Percentiles rank a stretch among this genome's conserved stretches.
These are phyloP conservation scores for Gnathonemus longibarbis DNA, from an alignment of 2,113 vertebrate genomes.

Conservation along the genomic window DNA sequence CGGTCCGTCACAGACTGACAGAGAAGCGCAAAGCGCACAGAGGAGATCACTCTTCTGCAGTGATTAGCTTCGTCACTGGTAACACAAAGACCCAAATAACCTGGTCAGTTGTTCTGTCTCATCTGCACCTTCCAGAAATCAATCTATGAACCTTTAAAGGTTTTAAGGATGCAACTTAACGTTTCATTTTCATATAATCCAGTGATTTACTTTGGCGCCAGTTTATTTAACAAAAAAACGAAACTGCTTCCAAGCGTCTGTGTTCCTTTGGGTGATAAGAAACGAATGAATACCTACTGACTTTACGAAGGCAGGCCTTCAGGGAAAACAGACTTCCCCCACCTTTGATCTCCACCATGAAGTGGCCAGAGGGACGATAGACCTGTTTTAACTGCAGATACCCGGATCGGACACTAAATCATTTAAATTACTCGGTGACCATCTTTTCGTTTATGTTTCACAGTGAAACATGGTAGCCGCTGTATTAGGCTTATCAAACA, in stretches of 20 bases:
- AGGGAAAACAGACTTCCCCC: not conserved
- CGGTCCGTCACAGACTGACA: not conserved
- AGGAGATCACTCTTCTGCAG: not conserved
- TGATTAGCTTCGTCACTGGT: not conserved
- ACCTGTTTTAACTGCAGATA: constrained; percentile 25
- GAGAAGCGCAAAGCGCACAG: not conserved
- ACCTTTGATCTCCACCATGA: constrained; percentile 14
- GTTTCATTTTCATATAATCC: not conserved
- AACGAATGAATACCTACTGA: not conserved
- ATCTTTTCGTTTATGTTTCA: not conserved
- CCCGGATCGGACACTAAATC: constrained; percentile 22
- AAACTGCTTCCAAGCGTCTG: not conserved
- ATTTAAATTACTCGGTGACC: not conserved
- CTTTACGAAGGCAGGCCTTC: not conserved
- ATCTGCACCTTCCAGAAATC: not conserved
- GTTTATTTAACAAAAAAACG: not conserved
- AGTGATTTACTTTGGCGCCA: not conserved
- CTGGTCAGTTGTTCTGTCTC: not conserved
- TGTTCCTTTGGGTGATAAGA: not conserved
- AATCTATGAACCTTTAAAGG: not conserved
- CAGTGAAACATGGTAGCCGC: not conserved
- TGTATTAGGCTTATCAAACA: not conserved
- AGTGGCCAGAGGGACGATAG: constrained; percentile 20
- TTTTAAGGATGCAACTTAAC: not conserved
- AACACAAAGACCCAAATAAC: not conserved